Percentiles rank a stretch among this genome's conserved stretches.
Conservation (phyloP, 2,888 invertebrate genomes). For the Sinodicranocentrus sp. region DNA sequence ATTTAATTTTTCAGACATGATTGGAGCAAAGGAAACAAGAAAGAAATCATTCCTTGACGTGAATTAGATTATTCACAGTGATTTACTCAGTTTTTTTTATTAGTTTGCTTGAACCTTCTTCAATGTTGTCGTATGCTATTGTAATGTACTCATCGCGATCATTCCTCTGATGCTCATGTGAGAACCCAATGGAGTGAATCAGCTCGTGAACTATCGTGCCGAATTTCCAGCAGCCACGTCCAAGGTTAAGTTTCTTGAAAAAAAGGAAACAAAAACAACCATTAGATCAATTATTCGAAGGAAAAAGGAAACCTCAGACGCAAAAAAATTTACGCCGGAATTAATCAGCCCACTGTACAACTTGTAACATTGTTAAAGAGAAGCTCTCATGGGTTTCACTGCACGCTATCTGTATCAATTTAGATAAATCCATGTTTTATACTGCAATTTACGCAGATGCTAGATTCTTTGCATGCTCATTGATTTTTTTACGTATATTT, state of each 20-base stretch:
- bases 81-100: constrained; percentile 29
- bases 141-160: constrained; percentile 66
- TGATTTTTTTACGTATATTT: too few relatives aligned
- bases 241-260: constrained; percentile 69
- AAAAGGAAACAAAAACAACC: neutral
- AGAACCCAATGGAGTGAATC: constrained; percentile 71
- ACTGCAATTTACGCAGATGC: too few relatives aligned
- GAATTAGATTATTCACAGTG: constrained; percentile 47
- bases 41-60: neutral
- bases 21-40: neutral
- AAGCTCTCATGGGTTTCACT: too few relatives aligned
- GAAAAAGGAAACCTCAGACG: too few relatives aligned
- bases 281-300: constrained; percentile 10
- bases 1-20: constrained; percentile 7
- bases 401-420: too few relatives aligned
- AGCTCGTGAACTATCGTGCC: constrained; percentile 68
- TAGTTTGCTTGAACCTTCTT: constrained; percentile 50
- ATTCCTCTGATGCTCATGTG: constrained; percentile 70
- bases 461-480: neutral
- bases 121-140: constrained; percentile 61
- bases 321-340: too few relatives aligned
- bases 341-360: too few relatives aligned
- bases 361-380: too few relatives aligned
- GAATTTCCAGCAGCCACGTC: constrained; percentile 67
- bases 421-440: neutral